Conservation (phyloP, 2,888 invertebrate genomes). For the Watsonalla binaria region DNA sequence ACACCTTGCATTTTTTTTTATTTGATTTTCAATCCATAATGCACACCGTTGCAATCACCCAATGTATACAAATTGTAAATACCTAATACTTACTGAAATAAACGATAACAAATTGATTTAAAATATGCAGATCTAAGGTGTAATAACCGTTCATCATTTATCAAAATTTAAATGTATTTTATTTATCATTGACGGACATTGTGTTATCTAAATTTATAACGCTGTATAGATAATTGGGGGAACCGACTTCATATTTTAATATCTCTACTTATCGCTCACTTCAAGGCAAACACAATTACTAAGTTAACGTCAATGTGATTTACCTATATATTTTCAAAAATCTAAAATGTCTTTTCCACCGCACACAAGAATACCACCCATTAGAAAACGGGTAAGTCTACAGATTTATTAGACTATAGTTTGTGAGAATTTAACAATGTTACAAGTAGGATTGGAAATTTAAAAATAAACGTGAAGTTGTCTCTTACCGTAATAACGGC, state of each 20-base stretch:
- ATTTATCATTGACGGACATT: conserved; percentile 19
- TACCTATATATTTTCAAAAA: conserved; percentile 6
- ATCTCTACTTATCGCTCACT: conserved; percentile 42
- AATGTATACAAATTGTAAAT: not conserved
- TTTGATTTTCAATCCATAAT: conserved; percentile 5
- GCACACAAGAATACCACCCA: conserved; percentile 36
- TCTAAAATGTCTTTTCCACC: conserved; percentile 20
- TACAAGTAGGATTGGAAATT: not conserved
- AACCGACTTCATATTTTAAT: conserved; percentile 3
- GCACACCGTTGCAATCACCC: not conserved
- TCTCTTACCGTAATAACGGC: not conserved
- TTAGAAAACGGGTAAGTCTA: conserved; percentile 45
- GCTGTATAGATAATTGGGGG: conserved; percentile 17
- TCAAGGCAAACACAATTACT: conserved; percentile 36
- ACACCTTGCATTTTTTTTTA: conserved; percentile 4
- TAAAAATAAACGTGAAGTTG: conserved; percentile 34
- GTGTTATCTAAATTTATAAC: conserved; percentile 27
- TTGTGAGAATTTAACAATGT: not conserved
- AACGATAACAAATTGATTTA: no score
- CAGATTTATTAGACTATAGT: conserved; percentile 2
- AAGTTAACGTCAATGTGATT: conserved; percentile 19
- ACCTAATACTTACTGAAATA: not conserved
- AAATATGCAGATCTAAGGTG: not conserved
- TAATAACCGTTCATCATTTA: conserved; percentile 13
- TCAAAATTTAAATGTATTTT: conserved; percentile 3